Base-by-base conservation (phyloP, 1,140 invertebrate genomes). In the Drosophila lacertosa region DNA sequence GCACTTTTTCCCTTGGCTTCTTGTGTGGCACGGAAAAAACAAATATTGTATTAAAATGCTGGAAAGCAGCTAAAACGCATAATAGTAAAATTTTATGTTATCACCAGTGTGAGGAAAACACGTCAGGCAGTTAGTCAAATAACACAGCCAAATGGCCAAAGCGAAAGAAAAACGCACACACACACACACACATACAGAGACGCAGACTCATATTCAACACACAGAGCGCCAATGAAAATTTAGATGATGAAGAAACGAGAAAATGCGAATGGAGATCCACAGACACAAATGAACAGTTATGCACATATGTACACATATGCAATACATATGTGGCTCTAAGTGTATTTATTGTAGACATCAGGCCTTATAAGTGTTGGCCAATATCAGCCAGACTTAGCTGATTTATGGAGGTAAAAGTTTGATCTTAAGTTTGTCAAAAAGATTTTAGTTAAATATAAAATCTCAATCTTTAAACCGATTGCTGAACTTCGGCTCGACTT, bases 21-120 rank as follows among this genome's bases (percentile, higher is more conserved):
- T 55, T 29, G 33, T 59, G 55, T 22, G 71, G 53, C 64, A 64
- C 40, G 66, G 50, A 71, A 71, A 71, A 82, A 86, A 77, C 74
- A 88, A 89, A 88, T 88, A 82, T 88, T 88, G 81, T 90, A 90
- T 90, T 90, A 90, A 90, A 90, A 90, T 90, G 89, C 89, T 90
- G 70, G 89, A 90, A 83, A 84, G 84, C 89, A 90, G 81, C 88
- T 89, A 86, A 90, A 90, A 80, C 89, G 84, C 89, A 90, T 90
- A 89, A 90, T 86, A 89, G 84, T 90, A 90, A 90, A 90, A 90
- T 90, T 90, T 90, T 90, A 90, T 86, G 89, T 89, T 90, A 90
- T 89, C 80, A 67, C 89, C 84, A 74, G 71, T 77, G 80, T 86
- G 82, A 86, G 78, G 81, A 82, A 90, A 90, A 90, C 89, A 90